Evolutionary conservation across 1,140 invertebrate genomes (phyloP), one percentile per base, ranked within the genome.

Genomic region (Drosophila busckii): DNA sequence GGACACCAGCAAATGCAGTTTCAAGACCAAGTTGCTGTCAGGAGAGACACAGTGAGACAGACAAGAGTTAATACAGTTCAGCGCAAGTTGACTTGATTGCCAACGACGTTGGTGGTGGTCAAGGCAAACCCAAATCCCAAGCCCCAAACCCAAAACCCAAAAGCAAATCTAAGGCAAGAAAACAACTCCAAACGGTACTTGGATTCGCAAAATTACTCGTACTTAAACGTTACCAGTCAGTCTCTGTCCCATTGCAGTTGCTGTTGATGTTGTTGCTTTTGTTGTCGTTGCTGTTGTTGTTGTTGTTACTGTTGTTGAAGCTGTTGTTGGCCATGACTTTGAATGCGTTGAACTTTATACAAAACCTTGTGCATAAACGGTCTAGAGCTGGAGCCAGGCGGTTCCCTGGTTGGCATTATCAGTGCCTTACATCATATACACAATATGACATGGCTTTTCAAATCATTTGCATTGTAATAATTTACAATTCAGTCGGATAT

Each of bases 391-490:
- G 22, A 20, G 38, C 40, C 37, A 59, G 70, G 63, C 62, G 69
- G 66, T 70, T 45, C 48, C 56, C 70, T 59, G 54, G 52, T 40
- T 23, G 46, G 41, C 44, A 70, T 82, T 82, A 82, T 82, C 75
- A 82, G 55, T 49, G 59, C 53, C 56, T 70, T 71, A 66, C 70
- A 82, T 82, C 75, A 82, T 65, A 56, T 52, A 53, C 49, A 80
- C 73, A 80, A 80, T 80, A 73, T 69, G 75, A 63, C 29, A 42
- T 28, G 54, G 53, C 54, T 45, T n/a, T 59, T 44, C 54, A 82
- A 82, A 82, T 75, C 75, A 73, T 82, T 82, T 82, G 71, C 75
- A 82, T 82, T 82, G 75, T 82, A 69, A 82, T 83, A 82, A 69
- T 62, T 82, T 80, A 82, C 75, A 78, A 75, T 80, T 82, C 55